phyloP scores from a whole-genome alignment of 2,797 vertebrate genomes.

The Triplophysa yarkandensis region DNA sequence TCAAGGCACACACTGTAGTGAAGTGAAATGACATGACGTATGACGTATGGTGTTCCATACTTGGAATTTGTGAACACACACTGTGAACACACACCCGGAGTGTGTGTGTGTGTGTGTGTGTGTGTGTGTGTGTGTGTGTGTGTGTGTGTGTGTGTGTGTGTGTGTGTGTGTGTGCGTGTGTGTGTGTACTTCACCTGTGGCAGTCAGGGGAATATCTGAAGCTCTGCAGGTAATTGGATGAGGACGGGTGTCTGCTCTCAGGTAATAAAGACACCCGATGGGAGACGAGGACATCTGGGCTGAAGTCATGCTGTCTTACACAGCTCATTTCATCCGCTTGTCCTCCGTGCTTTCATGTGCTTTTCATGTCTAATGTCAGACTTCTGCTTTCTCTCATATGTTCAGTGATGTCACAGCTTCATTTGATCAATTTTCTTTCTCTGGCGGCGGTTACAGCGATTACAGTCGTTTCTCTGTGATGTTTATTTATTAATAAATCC shows the following conservation, averaged over 20 bases:
- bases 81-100: no score
- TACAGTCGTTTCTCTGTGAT: slow-evolving; percentile 7
- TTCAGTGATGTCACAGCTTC: slow-evolving; percentile 1
- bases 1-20: no score
- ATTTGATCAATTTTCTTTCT: background rate
- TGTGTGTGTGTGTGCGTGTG: slow-evolving; percentile 24
- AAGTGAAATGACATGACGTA: no score
- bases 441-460: slow-evolving; percentile 9
- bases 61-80: no score
- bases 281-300: slow-evolving; percentile 33
- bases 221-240: slow-evolving; percentile 52
- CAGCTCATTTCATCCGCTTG: slow-evolving; percentile 34
- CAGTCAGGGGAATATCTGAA: slow-evolving; percentile 28
- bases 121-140: no score
- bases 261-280: slow-evolving; percentile 31
- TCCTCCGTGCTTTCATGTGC: background rate
- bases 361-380: slow-evolving; percentile 4
- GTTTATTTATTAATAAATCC: background rate
- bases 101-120: no score
- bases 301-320: slow-evolving; percentile 27
- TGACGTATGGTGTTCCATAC: no score
- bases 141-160: no score
- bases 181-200: slow-evolving; percentile 30
- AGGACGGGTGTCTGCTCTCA: slow-evolving; percentile 42
- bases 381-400: slow-evolving; percentile 8